Conservation (phyloP, 1,140 invertebrate genomes). For the Macrobrachium rosenbergii region DNA sequence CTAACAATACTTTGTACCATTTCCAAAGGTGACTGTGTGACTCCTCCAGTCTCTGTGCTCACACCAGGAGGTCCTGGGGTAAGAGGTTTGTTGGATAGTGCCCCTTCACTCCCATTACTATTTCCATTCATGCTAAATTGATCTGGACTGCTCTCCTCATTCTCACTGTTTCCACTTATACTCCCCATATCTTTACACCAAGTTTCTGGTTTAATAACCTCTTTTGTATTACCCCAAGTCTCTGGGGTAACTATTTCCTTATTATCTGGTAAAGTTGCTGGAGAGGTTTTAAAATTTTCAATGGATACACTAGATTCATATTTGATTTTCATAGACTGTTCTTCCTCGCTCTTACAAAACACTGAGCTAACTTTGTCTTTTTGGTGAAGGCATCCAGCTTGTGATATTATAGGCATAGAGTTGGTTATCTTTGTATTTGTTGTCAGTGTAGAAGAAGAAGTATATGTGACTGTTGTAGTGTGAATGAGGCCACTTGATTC, state of each 20-base stretch:
- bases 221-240: slow-evolving; percentile 34
- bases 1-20: slow-evolving; percentile 86
- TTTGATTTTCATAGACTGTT: slow-evolving; percentile 38
- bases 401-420: slow-evolving; percentile 42
- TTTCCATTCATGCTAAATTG: slow-evolving; percentile 21
- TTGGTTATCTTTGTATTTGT: slow-evolving; percentile 48
- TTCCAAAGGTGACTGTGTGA: slow-evolving; percentile 81
- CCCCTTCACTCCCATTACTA: slow-evolving; percentile 18
- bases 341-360: slow-evolving; percentile 24
- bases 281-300: slow-evolving; percentile 34
- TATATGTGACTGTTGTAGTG: slow-evolving; percentile 58
- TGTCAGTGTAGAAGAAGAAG: slow-evolving; percentile 47
- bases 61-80: slow-evolving; percentile 62
- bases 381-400: slow-evolving; percentile 35
- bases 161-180: slow-evolving; percentile 32
- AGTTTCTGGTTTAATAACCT: slow-evolving; percentile 39
- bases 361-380: slow-evolving; percentile 19
- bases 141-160: slow-evolving; percentile 41
- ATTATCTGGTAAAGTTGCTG: slow-evolving; percentile 25
- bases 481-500: slow-evolving; percentile 56
- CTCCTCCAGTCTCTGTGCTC: slow-evolving; percentile 52
- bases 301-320: slow-evolving; percentile 38
- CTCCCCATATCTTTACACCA: slow-evolving; percentile 30
- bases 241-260: slow-evolving; percentile 50
- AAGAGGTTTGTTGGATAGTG: slow-evolving; percentile 60